Evolutionary conservation across 1,140 invertebrate genomes (phyloP).

Genomic region (Muscidifurax raptorellus): DNA sequence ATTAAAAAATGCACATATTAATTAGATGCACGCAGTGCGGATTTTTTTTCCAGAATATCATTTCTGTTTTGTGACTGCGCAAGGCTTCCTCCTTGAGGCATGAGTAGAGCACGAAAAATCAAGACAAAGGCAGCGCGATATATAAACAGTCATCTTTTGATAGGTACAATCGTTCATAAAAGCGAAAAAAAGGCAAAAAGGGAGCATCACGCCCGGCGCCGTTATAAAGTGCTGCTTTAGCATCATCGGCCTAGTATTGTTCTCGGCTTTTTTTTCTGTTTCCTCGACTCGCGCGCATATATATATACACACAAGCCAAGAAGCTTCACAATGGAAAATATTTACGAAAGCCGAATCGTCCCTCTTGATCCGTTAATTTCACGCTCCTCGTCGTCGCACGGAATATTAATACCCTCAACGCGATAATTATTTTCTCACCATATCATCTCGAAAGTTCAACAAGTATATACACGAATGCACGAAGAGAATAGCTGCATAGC

Average conservation of each 20-base stretch:
- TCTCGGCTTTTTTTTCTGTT: not conserved
- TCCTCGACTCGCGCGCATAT: not conserved
- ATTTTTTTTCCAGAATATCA: too few species aligned
- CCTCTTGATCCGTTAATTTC: too few species aligned
- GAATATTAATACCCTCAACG: not conserved
- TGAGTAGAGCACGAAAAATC: not conserved
- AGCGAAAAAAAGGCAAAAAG: not conserved
- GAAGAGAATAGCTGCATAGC: too few species aligned
- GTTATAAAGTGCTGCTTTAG: constrained; percentile 27
- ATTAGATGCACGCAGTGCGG: too few species aligned
- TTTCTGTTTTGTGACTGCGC: not conserved
- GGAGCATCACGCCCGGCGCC: not conserved
- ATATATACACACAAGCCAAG: not conserved
- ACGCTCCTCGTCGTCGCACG: not conserved
- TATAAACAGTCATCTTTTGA: not conserved
- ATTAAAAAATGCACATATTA: too few species aligned
- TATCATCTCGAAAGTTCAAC: not conserved
- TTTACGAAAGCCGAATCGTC: not conserved
- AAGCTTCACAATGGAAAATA: constrained; percentile 29
- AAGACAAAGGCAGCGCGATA: not conserved
- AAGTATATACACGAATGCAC: too few species aligned
- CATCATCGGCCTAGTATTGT: constrained; percentile 23
- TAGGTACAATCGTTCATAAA: not conserved
- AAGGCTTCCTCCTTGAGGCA: not conserved
- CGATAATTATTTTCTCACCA: not conserved